Conservation (phyloP, 1,140 invertebrate species). For the Pentalonia nigronervosa region DNA sequence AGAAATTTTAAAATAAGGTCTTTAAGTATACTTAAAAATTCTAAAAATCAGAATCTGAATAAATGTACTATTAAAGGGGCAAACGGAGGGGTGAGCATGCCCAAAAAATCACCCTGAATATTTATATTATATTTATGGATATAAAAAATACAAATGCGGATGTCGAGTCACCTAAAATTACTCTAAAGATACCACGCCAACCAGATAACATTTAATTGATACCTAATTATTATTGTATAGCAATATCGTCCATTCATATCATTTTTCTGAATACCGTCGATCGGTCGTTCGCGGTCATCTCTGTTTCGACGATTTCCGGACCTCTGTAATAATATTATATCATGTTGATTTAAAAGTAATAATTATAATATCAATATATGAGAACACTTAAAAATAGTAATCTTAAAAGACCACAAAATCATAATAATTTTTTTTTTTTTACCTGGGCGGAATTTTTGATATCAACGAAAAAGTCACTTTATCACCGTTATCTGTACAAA, state of each 20-base stretch:
- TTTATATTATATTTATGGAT: not conserved
- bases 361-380: not conserved
- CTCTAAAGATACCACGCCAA: not conserved
- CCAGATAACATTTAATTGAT: not conserved
- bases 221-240: not conserved
- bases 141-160: not conserved
- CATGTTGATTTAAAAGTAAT: not conserved
- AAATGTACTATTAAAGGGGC: too few species aligned
- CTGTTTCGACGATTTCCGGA: not conserved
- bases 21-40: too few species aligned
- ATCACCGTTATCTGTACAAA: slow-evolving; percentile 10
- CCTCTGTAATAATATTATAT: not conserved
- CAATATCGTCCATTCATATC: not conserved
- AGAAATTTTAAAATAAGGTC: too few species aligned
- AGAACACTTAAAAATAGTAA: not conserved
- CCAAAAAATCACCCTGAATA: too few species aligned
- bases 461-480: slow-evolving; percentile 32
- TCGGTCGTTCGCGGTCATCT: not conserved
- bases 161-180: not conserved
- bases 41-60: too few species aligned
- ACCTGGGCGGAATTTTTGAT: slow-evolving; percentile 14
- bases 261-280: not conserved
- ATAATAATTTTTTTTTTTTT: slow-evolving; percentile 8
- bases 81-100: too few species aligned
- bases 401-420: not conserved